These are phyloP conservation scores for Acholoe squamosa DNA, from an alignment of 2,888 invertebrate genomes.

Conservation along the genomic window DNA sequence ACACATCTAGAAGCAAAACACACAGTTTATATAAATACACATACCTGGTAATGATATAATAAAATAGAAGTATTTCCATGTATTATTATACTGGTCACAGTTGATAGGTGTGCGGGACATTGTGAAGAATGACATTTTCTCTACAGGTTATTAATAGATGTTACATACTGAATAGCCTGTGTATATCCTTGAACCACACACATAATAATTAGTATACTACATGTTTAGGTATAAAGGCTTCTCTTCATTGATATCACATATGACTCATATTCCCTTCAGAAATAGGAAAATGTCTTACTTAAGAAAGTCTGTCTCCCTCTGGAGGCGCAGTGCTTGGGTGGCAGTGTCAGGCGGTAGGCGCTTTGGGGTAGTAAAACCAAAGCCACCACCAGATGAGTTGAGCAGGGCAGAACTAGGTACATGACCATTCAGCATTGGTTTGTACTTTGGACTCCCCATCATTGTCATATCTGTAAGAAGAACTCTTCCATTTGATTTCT, in stretches of 20 bases:
- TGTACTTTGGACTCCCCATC: slow-evolving; percentile 49
- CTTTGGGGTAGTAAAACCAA: slow-evolving; percentile 48
- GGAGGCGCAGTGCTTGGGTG: slow-evolving; percentile 79
- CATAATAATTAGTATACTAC: no score
- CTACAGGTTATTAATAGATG: no score
- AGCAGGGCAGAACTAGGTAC: neutral
- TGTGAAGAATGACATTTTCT: no score
- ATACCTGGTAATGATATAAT: no score
- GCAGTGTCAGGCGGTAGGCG: slow-evolving; percentile 76
- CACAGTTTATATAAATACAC: no score
- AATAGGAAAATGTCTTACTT: slow-evolving; percentile 73
- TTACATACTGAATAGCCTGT: no score
- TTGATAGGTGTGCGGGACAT: no score
- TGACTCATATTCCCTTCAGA: neutral
- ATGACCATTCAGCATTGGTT: slow-evolving; percentile 9
- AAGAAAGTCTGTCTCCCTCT: slow-evolving; percentile 81
- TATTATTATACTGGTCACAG: no score
- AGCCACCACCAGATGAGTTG: neutral
- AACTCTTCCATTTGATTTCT: neutral
- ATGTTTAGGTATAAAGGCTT: no score
- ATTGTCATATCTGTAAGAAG: slow-evolving; percentile 31
- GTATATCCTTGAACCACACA: no score
- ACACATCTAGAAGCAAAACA: slow-evolving; percentile 80
- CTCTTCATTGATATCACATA: no score
- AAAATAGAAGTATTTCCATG: no score